Conservation (phyloP, 2,797 vertebrate genomes). For the Salarias fasciatus region DNA sequence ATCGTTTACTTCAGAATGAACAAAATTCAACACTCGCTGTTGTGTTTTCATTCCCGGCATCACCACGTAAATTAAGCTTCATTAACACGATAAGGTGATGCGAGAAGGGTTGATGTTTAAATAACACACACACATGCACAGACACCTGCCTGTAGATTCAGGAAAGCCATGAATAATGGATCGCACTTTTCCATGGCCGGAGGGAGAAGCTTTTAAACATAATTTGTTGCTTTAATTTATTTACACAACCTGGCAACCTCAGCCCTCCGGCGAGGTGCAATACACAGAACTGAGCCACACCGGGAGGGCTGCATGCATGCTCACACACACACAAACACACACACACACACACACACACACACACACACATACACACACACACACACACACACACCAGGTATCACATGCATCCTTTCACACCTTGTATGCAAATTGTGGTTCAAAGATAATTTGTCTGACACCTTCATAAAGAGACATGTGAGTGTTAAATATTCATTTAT, state of each 20-base stretch:
- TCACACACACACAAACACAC: background rate
- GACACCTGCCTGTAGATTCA: constrained; percentile 67
- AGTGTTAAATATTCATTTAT: constrained; percentile 2
- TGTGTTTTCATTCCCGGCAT: constrained; percentile 32
- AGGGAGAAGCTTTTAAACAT: constrained; percentile 78
- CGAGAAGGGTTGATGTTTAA: constrained; percentile 41
- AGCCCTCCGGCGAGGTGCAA: constrained; percentile 57
- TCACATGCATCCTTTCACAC: background rate
- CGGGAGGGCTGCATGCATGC: background rate
- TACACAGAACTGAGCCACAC: constrained; percentile 39
- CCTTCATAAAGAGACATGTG: constrained; percentile 3
- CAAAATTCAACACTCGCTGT: too few species aligned
- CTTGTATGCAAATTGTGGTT: background rate
- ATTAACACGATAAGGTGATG: constrained; percentile 52
- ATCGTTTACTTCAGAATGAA: background rate
- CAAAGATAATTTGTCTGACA: constrained; percentile 6
- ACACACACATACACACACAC: background rate
- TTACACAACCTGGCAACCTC: constrained; percentile 76
- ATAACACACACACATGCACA: constrained; percentile 30
- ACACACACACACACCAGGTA: constrained; percentile 2
- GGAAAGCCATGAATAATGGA: constrained; percentile 76
- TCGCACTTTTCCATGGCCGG: constrained; percentile 66
- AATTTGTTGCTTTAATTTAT: constrained; percentile 83
- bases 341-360: constrained; percentile 1
- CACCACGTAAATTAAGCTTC: constrained; percentile 60